phyloP scores from a whole-genome alignment of 2,888 invertebrate genomes.

The Adelphocoris suturalis region DNA sequence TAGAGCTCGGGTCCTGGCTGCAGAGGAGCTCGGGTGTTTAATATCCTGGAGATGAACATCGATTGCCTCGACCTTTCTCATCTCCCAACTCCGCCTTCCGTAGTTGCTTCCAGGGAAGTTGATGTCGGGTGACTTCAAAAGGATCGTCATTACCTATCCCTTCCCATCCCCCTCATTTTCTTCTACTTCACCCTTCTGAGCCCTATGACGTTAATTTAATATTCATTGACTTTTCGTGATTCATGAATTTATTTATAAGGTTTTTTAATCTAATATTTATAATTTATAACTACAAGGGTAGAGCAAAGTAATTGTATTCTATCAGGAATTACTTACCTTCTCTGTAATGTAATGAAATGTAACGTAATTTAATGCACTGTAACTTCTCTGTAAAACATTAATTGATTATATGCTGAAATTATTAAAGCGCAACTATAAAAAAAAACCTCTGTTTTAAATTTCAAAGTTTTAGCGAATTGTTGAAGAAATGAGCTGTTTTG shows the following conservation, averaged over 20 bases:
- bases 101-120: background rate
- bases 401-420: no score
- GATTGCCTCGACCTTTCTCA: slow-evolving; percentile 32
- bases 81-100: background rate
- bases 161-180: background rate
- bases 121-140: slow-evolving; percentile 30
- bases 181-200: background rate
- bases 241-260: slow-evolving; percentile 14
- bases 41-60: slow-evolving; percentile 28
- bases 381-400: no score
- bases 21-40: background rate
- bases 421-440: no score
- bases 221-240: slow-evolving; percentile 18
- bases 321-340: no score
- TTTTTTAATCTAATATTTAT: background rate
- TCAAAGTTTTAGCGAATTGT: no score
- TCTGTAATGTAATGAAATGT: no score
- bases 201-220: slow-evolving; percentile 7
- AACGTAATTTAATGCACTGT: no score
- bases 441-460: no score
- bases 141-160: background rate
- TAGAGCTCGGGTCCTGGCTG: no score
- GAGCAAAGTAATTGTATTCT: no score
- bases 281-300: no score
- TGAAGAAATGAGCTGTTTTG: no score